A percentile compares a stretch with the other conserved stretches of the same genome.
phyloP scores from a whole-genome alignment of 2,113 vertebrate genomes.

The Solea senegalensis region DNA sequence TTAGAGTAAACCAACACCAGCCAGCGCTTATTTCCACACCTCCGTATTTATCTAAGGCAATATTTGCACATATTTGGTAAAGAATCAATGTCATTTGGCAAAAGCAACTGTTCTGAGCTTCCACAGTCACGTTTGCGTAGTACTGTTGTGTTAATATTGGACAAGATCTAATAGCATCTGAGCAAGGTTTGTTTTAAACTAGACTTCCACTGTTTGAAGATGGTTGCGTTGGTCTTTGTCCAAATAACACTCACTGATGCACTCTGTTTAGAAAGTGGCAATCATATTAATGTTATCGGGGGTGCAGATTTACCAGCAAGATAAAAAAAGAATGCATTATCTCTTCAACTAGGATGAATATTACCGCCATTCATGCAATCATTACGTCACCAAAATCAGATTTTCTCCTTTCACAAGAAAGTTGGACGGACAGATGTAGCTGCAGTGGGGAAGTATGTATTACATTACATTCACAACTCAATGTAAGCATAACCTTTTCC shows the following conservation, averaged over 20 bases:
- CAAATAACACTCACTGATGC: conserved; percentile 15
- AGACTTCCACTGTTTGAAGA: conserved; percentile 14
- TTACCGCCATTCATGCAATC: neutral
- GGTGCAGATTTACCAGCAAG: neutral
- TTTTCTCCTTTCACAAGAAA: neutral
- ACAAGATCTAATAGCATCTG: neutral
- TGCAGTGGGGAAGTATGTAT: neutral
- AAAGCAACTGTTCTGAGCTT: conserved; percentile 19
- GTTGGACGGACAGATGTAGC: neutral
- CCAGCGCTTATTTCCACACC: neutral
- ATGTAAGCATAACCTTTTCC: neutral
- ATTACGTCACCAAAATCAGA: neutral
- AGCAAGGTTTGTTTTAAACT: conserved; percentile 27
- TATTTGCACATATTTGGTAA: conserved; percentile 22
- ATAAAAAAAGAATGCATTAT: neutral
- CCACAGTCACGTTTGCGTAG: conserved; percentile 24
- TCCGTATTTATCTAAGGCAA: conserved; percentile 35
- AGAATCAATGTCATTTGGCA: conserved; percentile 11
- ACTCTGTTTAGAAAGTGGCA: neutral
- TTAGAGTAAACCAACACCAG: conserved; percentile 19
- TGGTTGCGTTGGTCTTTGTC: conserved; percentile 35
- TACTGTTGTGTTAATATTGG: conserved; percentile 16
- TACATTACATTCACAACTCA: neutral
- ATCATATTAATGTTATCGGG: neutral
- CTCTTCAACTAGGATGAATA: neutral